These are phyloP conservation scores for Sebastiscus albofasciatus DNA, from an alignment of 2,797 vertebrate species.

Conservation along the genomic window DNA sequence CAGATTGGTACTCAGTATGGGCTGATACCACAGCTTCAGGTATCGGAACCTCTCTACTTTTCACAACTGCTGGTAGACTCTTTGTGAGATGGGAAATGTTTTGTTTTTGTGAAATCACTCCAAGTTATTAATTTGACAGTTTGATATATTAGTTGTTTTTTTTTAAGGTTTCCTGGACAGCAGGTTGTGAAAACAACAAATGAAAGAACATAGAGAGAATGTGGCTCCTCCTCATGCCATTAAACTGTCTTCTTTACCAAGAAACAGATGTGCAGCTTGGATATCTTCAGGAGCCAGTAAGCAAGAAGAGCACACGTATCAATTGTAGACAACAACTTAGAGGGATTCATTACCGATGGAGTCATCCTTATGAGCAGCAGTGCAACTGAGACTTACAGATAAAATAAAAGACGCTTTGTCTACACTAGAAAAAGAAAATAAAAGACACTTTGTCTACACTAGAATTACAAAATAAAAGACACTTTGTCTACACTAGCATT, in stretches of 20 bases:
- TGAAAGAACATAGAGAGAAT: constrained; percentile 5
- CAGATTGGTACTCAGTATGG: no score
- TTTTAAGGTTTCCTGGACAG: not conserved
- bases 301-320: constrained; percentile 18
- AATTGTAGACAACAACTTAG: constrained; percentile 26
- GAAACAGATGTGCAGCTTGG: constrained; percentile 54
- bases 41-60: constrained; percentile 24
- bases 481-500: not conserved
- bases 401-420: not conserved
- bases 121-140: constrained; percentile 20
- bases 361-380: constrained; percentile 19
- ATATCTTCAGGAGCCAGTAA: constrained; percentile 10
- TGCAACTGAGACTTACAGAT: constrained; percentile 6
- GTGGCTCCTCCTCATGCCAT: constrained; percentile 28
- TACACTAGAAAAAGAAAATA: not conserved
- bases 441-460: not conserved
- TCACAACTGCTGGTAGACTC: constrained; percentile 25
- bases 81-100: not conserved
- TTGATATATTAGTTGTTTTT: constrained; percentile 12
- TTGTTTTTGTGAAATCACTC: constrained; percentile 9
- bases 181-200: constrained; percentile 5
- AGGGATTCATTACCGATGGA: constrained; percentile 11
- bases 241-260: constrained; percentile 38
- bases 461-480: not conserved
- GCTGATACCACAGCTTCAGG: no score